Conservation (phyloP, 2,888 invertebrate species). For the Megaustenia siamemsis region DNA sequence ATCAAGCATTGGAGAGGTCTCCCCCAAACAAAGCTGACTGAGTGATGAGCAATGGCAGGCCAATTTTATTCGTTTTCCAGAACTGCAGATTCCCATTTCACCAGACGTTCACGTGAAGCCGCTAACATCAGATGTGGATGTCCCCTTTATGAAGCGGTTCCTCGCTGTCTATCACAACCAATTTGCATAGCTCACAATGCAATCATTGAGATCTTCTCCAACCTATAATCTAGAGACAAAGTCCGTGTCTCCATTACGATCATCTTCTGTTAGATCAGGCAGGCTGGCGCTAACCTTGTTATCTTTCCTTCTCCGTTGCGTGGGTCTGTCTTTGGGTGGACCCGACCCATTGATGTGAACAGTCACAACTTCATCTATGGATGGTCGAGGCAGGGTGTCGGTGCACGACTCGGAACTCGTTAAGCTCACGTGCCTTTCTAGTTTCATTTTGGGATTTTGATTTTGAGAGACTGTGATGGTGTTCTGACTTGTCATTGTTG, state of each 20-base stretch:
- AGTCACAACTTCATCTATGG: slow-evolving; percentile 28
- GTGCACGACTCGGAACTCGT: neutral
- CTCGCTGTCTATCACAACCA: no score
- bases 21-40: no score
- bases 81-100: no score
- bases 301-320: neutral
- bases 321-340: slow-evolving; percentile 4
- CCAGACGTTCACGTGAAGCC: no score
- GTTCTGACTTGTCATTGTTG: neutral
- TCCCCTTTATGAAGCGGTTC: no score
- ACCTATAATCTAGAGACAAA: slow-evolving; percentile 39
- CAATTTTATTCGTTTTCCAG: no score
- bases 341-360: slow-evolving; percentile 38
- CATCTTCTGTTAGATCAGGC: slow-evolving; percentile 37
- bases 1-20: no score
- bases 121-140: no score
- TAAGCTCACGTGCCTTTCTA: neutral
- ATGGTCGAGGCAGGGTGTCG: neutral
- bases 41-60: no score
- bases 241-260: slow-evolving; percentile 16
- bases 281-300: slow-evolving; percentile 31
- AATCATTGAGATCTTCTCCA: neutral
- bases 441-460: neutral
- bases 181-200: slow-evolving; percentile 15
- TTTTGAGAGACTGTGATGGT: slow-evolving; percentile 9